Conservation (phyloP, 2,797 vertebrate species). For the Cuculus canorus region DNA sequence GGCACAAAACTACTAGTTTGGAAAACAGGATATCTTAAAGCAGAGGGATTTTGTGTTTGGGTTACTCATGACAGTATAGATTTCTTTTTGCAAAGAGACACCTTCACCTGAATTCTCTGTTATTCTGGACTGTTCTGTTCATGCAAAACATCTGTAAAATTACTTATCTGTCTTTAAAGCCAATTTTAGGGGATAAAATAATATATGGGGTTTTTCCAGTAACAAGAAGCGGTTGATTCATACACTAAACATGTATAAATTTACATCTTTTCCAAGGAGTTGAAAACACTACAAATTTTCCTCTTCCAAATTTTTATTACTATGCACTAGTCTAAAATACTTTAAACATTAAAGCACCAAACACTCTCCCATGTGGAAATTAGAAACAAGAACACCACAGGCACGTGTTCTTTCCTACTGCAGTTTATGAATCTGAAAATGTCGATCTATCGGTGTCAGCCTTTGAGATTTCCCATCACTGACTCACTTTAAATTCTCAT, state of each 20-base stretch:
- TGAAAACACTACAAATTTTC: background rate
- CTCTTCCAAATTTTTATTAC: background rate
- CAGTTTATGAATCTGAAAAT: background rate
- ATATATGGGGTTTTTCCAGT: background rate
- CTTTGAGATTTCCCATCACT: background rate
- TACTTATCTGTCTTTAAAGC: constrained; percentile 5
- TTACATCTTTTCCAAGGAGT: background rate
- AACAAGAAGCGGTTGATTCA: background rate
- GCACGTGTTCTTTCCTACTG: background rate
- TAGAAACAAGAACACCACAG: background rate
- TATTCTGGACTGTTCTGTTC: background rate
- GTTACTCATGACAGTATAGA: background rate
- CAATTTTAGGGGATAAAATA: background rate
- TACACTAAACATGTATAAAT: background rate
- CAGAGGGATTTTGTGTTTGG: background rate
- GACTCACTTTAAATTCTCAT: background rate
- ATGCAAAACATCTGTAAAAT: constrained; percentile 14
- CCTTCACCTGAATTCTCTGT: constrained; percentile 3
- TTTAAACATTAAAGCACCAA: background rate
- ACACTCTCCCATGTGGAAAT: background rate
- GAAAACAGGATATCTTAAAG: background rate
- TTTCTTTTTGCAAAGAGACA: constrained; percentile 15
- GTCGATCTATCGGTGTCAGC: background rate
- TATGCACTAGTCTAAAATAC: background rate
- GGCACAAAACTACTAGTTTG: background rate